Evolutionary conservation across 1,140 invertebrate genomes (phyloP).

Genomic region (Thaumatotibia leucotreta): DNA sequence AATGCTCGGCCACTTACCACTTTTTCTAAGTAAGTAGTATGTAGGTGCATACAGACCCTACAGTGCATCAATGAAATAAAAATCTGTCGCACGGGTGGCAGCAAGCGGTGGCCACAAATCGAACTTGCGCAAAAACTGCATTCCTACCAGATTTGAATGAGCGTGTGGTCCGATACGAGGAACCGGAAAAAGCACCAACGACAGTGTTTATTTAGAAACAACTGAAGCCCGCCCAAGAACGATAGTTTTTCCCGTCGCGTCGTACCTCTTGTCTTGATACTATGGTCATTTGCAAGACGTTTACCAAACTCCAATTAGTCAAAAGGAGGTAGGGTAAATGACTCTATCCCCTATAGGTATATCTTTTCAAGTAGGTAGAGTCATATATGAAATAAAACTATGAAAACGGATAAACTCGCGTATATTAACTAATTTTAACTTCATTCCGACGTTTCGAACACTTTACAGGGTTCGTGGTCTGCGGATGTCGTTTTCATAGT

Average conservation of each 20-base stretch:
- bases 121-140: constrained; percentile 1
- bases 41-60: too few species aligned
- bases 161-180: constrained; percentile 10
- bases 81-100: not conserved
- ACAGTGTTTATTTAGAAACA: not conserved
- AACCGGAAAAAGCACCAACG: constrained; percentile 4
- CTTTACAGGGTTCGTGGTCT: too few species aligned
- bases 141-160: not conserved
- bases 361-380: too few species aligned
- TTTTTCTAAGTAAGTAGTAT: too few species aligned
- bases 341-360: too few species aligned
- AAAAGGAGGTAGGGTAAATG: not conserved
- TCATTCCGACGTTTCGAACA: too few species aligned
- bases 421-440: too few species aligned
- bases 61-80: not conserved
- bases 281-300: not conserved
- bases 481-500: too few species aligned
- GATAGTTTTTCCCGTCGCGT: not conserved
- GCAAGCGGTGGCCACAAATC: not conserved
- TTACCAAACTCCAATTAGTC: not conserved
- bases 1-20: too few species aligned
- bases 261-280: not conserved
- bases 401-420: too few species aligned
- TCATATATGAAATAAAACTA: too few species aligned
- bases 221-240: not conserved